Evolutionary conservation across 2,888 invertebrate genomes (phyloP), one percentile per base, ranked within the genome.

Genomic region (Ethmia dodecea): DNA sequence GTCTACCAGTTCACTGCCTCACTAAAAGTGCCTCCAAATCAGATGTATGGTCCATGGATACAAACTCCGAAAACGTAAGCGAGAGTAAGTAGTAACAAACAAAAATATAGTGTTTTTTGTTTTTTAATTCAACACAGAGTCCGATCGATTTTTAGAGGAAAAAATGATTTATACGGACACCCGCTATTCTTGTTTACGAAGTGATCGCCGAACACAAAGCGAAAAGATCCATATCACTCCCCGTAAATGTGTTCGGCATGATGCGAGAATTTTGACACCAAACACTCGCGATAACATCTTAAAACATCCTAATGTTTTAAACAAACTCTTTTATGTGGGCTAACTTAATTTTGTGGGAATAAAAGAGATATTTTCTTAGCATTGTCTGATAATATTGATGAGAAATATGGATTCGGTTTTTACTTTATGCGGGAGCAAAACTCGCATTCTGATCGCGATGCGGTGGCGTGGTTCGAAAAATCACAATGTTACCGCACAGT

Each of bases 261-360:
- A 86, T 79, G 83, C 75, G 84, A 80, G 80, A 81, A 59, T 83
- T 84, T 81, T 86, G 84, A 86, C 86, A 84, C 83, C 83, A 84
- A 79, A 86, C 75, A 78, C 47, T 15, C 37, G 10, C 50, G 86
- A 86, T 86, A 86, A 77, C 57, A 86, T 86, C 84, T 80, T 67
- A 78, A 76, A 81, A 76, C 68, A 64, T 59, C 37, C 83, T 86
- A 84, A 84, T 84, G 81, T 83, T 86, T 83, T 84, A 83, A 84
- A 84, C 86, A 86, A 84, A 84, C 83, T 81, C 78, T 60, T 83
- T 83, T 81, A 79, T 80, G 55, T 68, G 63, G 73, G 73, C 60
- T 84, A 84, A 84, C 84, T 81, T 79, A 83, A 86, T 84, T 81
- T 81, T 65, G 48, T 43, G 52, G 66, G 70, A 67, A 84, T 79